Percentiles rank a stretch among this genome's conserved stretches.
These are phyloP conservation scores for Corynorhinus townsendii DNA, from an alignment of 2,113 vertebrate species.

Conservation along the genomic window DNA sequence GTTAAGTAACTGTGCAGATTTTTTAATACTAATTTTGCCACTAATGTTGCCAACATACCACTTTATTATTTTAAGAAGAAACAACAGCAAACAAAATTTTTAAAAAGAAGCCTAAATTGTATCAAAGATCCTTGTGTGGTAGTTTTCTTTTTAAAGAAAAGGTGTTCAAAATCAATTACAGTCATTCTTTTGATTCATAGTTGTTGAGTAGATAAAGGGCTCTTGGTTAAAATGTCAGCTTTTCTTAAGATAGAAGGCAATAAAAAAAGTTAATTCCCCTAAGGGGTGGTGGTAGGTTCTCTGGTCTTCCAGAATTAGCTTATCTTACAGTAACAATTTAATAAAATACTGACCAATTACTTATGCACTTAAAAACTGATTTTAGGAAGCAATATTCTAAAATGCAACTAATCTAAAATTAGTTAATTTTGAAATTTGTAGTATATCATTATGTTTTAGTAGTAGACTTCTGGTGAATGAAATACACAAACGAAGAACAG, in stretches of 20 bases:
- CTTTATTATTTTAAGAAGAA: slow-evolving; percentile 52
- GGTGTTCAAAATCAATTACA: background rate
- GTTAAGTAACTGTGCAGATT: slow-evolving; percentile 29
- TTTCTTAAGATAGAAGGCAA: background rate
- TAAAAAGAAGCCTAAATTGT: background rate
- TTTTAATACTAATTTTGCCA: slow-evolving; percentile 52
- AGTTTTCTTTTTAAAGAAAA: background rate
- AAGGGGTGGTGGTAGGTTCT: background rate
- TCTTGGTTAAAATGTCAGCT: slow-evolving; percentile 11
- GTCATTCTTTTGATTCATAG: background rate
- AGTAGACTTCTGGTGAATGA: background rate
- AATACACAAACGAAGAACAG: background rate
- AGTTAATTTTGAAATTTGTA: background rate
- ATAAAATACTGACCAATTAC: background rate
- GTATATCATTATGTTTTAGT: background rate
- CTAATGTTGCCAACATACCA: slow-evolving; percentile 31
- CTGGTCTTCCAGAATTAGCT: background rate
- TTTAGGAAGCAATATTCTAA: background rate
- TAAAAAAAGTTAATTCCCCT: background rate
- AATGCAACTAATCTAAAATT: background rate
- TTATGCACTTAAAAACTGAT: slow-evolving; percentile 6
- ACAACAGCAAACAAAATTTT: background rate
- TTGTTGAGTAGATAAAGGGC: slow-evolving; percentile 51
- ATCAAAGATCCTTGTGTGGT: background rate
- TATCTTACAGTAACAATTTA: background rate